Conservation (phyloP, 2,797 vertebrate genomes). For the Danio choprae region DNA sequence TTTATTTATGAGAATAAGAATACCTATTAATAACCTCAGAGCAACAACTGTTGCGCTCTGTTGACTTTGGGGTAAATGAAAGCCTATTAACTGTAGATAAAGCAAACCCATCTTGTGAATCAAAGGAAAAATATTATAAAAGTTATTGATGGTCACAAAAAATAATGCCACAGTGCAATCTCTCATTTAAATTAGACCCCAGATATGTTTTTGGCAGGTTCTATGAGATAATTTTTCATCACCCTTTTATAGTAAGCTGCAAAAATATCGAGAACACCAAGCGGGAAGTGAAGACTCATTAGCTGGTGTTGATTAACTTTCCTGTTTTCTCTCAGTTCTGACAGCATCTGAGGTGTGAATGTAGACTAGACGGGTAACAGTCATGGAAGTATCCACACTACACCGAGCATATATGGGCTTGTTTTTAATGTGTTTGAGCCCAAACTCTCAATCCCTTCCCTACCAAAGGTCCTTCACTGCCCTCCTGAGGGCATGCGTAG, state of each 20-base stretch:
- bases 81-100: background rate
- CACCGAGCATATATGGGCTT: background rate
- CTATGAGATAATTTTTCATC: background rate
- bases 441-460: background rate
- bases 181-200: no score
- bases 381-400: slow-evolving; percentile 4
- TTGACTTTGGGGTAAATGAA: background rate
- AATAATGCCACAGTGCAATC: no score
- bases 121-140: background rate
- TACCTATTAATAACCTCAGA: no score
- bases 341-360: slow-evolving; percentile 53
- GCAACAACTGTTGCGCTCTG: no score
- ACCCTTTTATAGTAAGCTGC: background rate
- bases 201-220: background rate
- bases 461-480: background rate
- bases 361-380: slow-evolving; percentile 20
- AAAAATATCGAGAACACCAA: background rate
- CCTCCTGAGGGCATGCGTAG: background rate
- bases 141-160: background rate
- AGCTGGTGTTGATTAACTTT: slow-evolving; percentile 45
- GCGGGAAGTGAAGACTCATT: slow-evolving; percentile 16
- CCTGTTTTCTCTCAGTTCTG: slow-evolving; percentile 32
- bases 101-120: background rate
- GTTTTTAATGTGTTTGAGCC: background rate
- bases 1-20: no score